Conservation (phyloP, 2,797 vertebrate genomes). For the Selene dorsalis region DNA sequence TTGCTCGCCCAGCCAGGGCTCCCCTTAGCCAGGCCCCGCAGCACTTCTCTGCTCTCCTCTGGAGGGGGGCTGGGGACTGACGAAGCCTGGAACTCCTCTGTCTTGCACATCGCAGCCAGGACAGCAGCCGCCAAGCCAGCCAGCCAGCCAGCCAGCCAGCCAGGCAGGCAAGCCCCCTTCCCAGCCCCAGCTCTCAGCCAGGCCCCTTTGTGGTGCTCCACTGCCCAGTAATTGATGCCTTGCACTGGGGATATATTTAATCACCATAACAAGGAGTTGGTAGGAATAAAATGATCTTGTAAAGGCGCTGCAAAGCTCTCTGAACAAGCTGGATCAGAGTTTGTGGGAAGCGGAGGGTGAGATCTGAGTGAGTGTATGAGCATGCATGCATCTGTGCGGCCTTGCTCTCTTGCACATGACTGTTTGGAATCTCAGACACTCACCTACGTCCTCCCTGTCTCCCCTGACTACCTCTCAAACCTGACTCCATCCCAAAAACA, state of each 20-base stretch:
- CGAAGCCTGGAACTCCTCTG: constrained; percentile 75
- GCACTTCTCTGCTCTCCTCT: constrained; percentile 76
- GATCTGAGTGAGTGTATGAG: constrained; percentile 55
- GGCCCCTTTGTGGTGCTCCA: constrained; percentile 78
- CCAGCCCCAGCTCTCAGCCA: constrained; percentile 71
- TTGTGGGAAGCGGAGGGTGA: constrained; percentile 64
- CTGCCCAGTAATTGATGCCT: constrained; percentile 86
- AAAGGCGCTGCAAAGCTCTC: constrained; percentile 78
- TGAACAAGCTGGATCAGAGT: constrained; percentile 74
- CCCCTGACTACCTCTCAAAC: constrained; percentile 47
- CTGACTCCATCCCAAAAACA: constrained; percentile 64
- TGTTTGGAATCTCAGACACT: constrained; percentile 49
- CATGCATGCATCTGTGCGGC: constrained; percentile 19
- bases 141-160: constrained; percentile 49
- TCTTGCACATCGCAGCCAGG: constrained; percentile 74
- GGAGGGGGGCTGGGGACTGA: constrained; percentile 65
- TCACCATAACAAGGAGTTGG: constrained; percentile 85
- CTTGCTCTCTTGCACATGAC: constrained; percentile 13
- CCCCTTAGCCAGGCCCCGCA: constrained; percentile 80
- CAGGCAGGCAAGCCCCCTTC: constrained; percentile 66
- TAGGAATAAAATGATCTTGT: constrained; percentile 86
- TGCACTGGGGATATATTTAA: constrained; percentile 86
- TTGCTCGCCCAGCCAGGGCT: constrained; percentile 73
- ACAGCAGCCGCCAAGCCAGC: constrained; percentile 70
- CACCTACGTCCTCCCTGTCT: constrained; percentile 51